Evolutionary conservation across 2,888 invertebrate genomes (phyloP).

Genomic region (Sinohyriopsis cumingii): DNA sequence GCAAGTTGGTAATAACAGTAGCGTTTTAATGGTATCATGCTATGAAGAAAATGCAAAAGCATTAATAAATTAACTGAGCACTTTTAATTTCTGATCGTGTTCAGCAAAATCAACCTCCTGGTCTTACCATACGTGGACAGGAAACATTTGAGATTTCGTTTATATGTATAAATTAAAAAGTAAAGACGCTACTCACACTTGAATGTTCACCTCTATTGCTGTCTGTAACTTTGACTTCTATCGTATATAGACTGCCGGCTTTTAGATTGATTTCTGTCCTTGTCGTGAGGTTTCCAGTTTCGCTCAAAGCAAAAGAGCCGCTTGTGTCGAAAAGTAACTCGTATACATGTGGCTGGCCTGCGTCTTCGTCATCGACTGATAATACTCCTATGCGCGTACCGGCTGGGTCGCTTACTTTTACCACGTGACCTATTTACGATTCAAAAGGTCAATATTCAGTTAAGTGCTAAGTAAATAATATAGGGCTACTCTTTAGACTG

Average conservation of each 20-base stretch:
- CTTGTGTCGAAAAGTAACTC: constrained; percentile 22
- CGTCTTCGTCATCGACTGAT: constrained; percentile 45
- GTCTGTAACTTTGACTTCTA: constrained; percentile 28
- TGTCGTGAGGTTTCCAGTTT: constrained; percentile 27
- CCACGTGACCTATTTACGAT: constrained; percentile 19
- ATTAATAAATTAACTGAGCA: too few species aligned
- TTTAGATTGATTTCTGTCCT: constrained; percentile 29
- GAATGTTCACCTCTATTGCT: constrained; percentile 1
- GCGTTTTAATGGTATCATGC: too few species aligned
- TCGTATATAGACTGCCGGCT: constrained; percentile 20
- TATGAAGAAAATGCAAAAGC: too few species aligned
- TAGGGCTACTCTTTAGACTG: neutral
- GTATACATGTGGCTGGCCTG: constrained; percentile 36
- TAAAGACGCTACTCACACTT: too few species aligned
- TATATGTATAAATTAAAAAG: too few species aligned
- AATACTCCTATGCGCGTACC: constrained; percentile 39
- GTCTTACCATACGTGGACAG: too few species aligned
- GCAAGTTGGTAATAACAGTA: too few species aligned
- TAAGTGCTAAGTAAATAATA: neutral
- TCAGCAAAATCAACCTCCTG: too few species aligned
- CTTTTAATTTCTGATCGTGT: neutral
- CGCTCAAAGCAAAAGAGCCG: constrained; percentile 24
- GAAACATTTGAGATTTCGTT: too few species aligned
- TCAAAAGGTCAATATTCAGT: neutral
- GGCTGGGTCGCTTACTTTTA: constrained; percentile 21